Conservation (phyloP, 2,888 invertebrate species). For the Theristus sp. region DNA sequence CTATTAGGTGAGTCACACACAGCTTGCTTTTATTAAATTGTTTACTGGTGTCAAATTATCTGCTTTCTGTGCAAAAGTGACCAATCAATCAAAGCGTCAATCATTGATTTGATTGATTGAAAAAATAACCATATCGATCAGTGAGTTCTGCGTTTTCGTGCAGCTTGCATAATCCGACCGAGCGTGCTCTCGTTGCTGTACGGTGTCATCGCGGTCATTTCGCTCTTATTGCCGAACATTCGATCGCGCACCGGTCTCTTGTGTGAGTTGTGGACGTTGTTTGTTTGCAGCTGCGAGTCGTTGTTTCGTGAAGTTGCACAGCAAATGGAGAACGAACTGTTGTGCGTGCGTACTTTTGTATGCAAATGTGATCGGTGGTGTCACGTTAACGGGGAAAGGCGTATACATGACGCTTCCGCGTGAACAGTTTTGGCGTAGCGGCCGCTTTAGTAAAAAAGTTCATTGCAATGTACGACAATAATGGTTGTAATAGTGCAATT, state of each 20-base stretch:
- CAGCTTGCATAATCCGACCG: constrained; percentile 21
- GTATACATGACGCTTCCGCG: too few species aligned
- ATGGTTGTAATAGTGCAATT: too few species aligned
- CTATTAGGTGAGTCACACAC: background rate
- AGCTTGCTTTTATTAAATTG: background rate
- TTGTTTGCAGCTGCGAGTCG: background rate
- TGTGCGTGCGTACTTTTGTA: background rate
- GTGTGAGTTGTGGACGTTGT: background rate
- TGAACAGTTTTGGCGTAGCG: too few species aligned
- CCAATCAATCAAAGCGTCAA: too few species aligned
- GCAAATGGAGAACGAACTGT: too few species aligned
- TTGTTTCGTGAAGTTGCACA: background rate
- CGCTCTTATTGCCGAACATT: constrained; percentile 17
- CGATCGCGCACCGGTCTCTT: background rate
- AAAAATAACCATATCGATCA: background rate
- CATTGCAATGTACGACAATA: too few species aligned
- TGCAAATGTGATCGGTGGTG: too few species aligned
- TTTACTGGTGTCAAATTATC: background rate
- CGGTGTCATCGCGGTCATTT: constrained; percentile 17
- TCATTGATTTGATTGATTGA: too few species aligned
- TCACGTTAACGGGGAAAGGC: too few species aligned
- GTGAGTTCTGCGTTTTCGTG: background rate
- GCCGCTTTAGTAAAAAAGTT: too few species aligned
- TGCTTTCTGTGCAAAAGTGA: too few species aligned
- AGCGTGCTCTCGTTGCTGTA: constrained; percentile 19